Evolutionary conservation across 2,888 invertebrate genomes (phyloP).

Genomic region (Drosophila tanythrix): DNA sequence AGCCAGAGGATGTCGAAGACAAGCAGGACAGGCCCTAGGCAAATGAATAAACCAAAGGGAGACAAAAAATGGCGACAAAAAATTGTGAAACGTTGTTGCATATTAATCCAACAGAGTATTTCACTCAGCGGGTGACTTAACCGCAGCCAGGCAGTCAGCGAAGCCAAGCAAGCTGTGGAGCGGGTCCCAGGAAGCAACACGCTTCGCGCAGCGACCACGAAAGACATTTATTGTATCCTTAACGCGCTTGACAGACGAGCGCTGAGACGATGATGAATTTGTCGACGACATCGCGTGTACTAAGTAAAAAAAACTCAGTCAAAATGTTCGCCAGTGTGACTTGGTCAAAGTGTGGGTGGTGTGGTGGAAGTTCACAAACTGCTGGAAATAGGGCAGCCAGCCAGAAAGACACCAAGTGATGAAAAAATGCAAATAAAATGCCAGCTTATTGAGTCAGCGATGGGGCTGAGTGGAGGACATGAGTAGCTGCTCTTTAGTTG

Average conservation of each 20-base stretch:
- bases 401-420: conserved; percentile 64
- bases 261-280: conserved; percentile 81
- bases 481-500: conserved; percentile 65
- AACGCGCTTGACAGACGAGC: conserved; percentile 78
- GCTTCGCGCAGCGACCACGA: conserved; percentile 60
- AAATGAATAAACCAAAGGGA: conserved; percentile 74
- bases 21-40: conserved; percentile 44
- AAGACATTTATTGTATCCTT: conserved; percentile 81
- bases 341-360: not conserved
- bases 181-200: conserved; percentile 38
- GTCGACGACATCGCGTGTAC: conserved; percentile 49
- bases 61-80: conserved; percentile 54
- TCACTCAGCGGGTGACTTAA: conserved; percentile 65
- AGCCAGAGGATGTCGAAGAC: conserved; percentile 24
- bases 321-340: conserved; percentile 34
- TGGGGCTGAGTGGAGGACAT: conserved; percentile 24
- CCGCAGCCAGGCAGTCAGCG: conserved; percentile 37
- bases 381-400: conserved; percentile 51
- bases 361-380: conserved; percentile 6
- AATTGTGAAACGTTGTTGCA: conserved; percentile 76
- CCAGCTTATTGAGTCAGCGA: conserved; percentile 71
- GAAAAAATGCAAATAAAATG: conserved; percentile 79
- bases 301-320: conserved; percentile 34
- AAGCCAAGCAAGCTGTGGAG: conserved; percentile 7
- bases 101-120: conserved; percentile 80